Conservation (phyloP, 1,140 invertebrate species). For the Zaprionus nigranus region DNA sequence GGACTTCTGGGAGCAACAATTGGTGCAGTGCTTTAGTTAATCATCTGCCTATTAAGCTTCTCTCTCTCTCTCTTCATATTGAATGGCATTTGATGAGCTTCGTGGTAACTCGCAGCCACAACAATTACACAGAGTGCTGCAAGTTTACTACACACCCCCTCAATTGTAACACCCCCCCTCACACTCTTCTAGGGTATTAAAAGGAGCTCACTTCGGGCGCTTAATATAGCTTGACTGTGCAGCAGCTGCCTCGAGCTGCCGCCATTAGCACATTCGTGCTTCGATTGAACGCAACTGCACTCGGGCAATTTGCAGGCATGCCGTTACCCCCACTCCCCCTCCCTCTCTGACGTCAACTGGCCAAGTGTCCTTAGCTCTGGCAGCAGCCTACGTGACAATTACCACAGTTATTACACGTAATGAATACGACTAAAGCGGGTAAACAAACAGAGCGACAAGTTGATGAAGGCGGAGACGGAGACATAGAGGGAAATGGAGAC, state of each 20-base stretch:
- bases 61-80: not conserved
- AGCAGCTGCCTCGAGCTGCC: slow-evolving; percentile 9
- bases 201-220: not conserved
- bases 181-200: not conserved
- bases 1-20: not conserved
- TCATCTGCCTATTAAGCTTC: not conserved
- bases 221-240: slow-evolving; percentile 7
- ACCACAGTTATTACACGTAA: slow-evolving; percentile 58
- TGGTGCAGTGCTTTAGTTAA: not conserved
- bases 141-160: not conserved
- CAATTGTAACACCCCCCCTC: not conserved
- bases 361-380: slow-evolving; percentile 40
- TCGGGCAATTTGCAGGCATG: slow-evolving; percentile 10
- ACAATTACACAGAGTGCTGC: not conserved
- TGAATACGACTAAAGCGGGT: slow-evolving; percentile 33
- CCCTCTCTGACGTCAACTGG: slow-evolving; percentile 15
- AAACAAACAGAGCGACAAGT: slow-evolving; percentile 22
- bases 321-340: not conserved
- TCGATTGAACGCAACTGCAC: slow-evolving; percentile 38
- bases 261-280: slow-evolving; percentile 21
- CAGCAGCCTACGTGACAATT: slow-evolving; percentile 64
- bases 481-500: not conserved
- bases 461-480: not conserved
- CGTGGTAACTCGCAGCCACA: not conserved
- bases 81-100: not conserved